phyloP scores from a whole-genome alignment of 2,888 invertebrate species.

The Limnephilus marmoratus region DNA sequence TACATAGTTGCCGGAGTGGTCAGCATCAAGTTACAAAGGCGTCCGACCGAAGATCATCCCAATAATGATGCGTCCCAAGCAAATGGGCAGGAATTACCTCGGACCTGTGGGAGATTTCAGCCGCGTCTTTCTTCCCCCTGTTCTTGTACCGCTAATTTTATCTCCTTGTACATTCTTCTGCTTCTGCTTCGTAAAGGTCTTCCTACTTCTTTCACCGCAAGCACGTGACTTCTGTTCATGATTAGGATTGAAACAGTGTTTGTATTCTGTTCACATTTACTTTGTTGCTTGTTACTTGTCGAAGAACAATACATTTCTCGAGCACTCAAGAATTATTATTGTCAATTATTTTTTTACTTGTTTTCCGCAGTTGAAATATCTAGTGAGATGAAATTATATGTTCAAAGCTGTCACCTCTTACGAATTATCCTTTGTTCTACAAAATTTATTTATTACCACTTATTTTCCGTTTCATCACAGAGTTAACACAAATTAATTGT shows the following conservation, averaged over 20 bases:
- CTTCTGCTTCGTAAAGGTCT: neutral
- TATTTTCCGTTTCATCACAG: neutral
- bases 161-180: neutral
- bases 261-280: conserved; percentile 15
- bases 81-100: neutral
- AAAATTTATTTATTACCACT: neutral
- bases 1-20: neutral
- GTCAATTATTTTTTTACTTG: neutral
- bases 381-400: neutral
- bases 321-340: neutral
- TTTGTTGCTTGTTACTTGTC: neutral
- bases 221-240: conserved; percentile 4
- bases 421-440: neutral
- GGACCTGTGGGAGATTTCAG: neutral
- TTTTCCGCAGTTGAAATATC: neutral
- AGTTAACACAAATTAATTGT: too few species aligned
- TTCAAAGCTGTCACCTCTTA: neutral
- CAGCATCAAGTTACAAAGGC: neutral
- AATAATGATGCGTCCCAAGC: neutral
- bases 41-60: neutral
- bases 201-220: neutral
- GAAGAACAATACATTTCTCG: neutral
- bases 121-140: neutral
- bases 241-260: neutral
- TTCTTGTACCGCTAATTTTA: neutral